Percentiles rank a stretch among this genome's conserved stretches.
phyloP scores from a whole-genome alignment of 2,113 vertebrate genomes.

The Opisthocomus hoazin region DNA sequence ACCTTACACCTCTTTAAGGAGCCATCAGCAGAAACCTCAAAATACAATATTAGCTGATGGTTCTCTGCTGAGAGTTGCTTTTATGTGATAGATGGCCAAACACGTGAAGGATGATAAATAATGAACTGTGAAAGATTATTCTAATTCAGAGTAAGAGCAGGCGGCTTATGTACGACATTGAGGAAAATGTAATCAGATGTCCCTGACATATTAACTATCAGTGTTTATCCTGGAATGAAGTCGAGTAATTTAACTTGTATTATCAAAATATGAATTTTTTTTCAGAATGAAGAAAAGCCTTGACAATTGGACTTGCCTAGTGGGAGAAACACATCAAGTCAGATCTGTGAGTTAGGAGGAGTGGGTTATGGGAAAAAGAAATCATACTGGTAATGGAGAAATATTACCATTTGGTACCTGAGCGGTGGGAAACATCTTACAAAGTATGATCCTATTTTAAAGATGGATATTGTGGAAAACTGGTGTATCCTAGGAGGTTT shows the following conservation, averaged over 20 bases:
- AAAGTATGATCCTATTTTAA: background rate
- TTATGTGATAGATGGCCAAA: background rate
- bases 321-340: background rate
- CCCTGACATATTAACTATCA: background rate
- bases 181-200: background rate
- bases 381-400: background rate
- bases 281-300: background rate
- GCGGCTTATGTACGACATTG: background rate
- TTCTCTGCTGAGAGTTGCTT: background rate
- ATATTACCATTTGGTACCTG: background rate
- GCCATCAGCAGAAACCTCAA: background rate
- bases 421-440: background rate
- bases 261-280: background rate
- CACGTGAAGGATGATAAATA: constrained; percentile 1
- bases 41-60: background rate
- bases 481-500: background rate
- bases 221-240: background rate
- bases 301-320: background rate
- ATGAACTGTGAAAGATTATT: background rate
- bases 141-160: constrained; percentile 4
- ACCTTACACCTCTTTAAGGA: background rate
- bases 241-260: background rate
- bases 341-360: background rate
- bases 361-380: background rate
- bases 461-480: background rate